Evolutionary conservation across 2,797 vertebrate genomes (phyloP).

Genomic region (Takifugu ocellatus): DNA sequence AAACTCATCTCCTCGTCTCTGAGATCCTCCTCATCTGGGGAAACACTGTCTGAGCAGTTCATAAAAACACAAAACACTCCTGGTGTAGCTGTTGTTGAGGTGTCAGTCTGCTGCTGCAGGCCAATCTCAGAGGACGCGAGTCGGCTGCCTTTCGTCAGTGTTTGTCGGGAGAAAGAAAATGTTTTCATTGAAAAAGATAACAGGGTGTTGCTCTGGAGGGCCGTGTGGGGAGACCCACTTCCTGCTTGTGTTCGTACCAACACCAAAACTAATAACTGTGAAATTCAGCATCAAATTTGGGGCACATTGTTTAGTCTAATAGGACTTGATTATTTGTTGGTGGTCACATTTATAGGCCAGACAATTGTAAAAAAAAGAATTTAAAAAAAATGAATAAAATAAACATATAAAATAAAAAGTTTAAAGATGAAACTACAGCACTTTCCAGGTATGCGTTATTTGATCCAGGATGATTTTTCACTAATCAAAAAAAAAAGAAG

Average conservation of each 20-base stretch:
- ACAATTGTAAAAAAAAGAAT: no score
- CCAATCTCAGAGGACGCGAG: constrained; percentile 39
- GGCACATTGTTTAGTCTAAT: no score
- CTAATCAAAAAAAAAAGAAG: neutral
- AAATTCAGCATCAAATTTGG: no score
- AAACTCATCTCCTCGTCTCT: constrained; percentile 19
- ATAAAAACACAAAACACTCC: constrained; percentile 2
- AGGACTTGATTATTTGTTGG: neutral
- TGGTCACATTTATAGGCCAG: neutral
- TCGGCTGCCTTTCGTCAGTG: constrained; percentile 31
- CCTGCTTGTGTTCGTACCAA: constrained; percentile 6
- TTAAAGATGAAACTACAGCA: no score
- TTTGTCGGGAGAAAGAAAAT: constrained; percentile 36
- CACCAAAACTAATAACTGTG: constrained; percentile 5
- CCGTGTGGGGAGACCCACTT: constrained; percentile 24
- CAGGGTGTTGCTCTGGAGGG: constrained; percentile 33
- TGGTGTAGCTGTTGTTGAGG: constrained; percentile 37
- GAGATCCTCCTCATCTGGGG: constrained; percentile 38
- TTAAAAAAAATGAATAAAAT: no score
- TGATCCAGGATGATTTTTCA: no score
- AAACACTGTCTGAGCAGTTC: constrained; percentile 12
- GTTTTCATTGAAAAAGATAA: constrained; percentile 35
- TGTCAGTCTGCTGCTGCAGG: constrained; percentile 44
- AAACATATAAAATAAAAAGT: no score
- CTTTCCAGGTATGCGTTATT: no score